phyloP scores from a whole-genome alignment of 2,113 vertebrate species.

The Leucosticte australis region DNA sequence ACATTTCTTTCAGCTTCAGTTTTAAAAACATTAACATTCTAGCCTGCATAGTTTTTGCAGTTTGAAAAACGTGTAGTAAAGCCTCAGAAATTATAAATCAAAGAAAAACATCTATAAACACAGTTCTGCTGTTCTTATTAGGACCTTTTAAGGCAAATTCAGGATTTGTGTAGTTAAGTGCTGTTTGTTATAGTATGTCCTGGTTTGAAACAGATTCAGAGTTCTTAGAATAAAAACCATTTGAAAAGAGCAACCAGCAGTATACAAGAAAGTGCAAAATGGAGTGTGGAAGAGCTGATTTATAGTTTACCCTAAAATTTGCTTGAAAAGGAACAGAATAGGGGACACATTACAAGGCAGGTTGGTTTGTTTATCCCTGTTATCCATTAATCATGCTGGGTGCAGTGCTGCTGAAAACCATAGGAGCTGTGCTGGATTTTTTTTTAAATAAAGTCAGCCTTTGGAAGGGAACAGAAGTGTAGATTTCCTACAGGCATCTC shows the following conservation, averaged over 20 bases:
- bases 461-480: background rate
- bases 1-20: background rate
- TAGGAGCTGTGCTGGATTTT: background rate
- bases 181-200: background rate
- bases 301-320: background rate
- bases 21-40: background rate
- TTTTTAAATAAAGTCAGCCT: background rate
- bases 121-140: background rate
- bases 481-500: background rate
- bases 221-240: background rate
- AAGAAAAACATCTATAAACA: background rate
- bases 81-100: background rate
- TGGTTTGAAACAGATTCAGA: background rate
- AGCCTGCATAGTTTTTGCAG: background rate
- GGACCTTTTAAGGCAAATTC: background rate
- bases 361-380: background rate
- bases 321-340: background rate
- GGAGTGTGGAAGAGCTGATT: background rate
- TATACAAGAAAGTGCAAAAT: background rate
- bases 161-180: background rate
- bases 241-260: background rate
- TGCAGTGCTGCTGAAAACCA: background rate
- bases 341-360: rapidly evolving
- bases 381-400: background rate
- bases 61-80: background rate